Evolutionary conservation across 2,797 vertebrate genomes (phyloP).

Genomic region (Notolabrus celidotus): DNA sequence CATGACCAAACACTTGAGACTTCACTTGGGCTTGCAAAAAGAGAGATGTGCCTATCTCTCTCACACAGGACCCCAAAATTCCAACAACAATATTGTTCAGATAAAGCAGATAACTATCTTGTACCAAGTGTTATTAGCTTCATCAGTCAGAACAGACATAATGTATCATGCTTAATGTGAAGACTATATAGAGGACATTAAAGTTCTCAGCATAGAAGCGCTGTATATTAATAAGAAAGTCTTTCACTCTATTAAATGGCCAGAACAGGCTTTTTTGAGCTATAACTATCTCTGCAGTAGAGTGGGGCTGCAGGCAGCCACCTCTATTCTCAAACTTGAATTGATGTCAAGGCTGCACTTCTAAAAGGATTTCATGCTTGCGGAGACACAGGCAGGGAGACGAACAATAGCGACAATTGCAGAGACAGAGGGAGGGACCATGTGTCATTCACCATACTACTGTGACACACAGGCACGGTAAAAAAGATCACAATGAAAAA

Average conservation of each 20-base stretch:
- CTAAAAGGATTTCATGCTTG: slow-evolving; percentile 71
- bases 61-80: slow-evolving; percentile 3
- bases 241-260: slow-evolving; percentile 27
- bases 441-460: slow-evolving; percentile 47
- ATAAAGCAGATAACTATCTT: slow-evolving; percentile 14
- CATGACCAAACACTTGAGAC: too few relatives aligned
- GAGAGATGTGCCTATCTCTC: background rate
- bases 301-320: slow-evolving; percentile 36
- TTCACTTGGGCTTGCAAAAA: too few relatives aligned
- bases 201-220: slow-evolving; percentile 7
- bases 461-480: slow-evolving; percentile 14
- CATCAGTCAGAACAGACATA: too few relatives aligned
- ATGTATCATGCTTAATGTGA: slow-evolving; percentile 15
- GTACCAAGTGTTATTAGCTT: too few relatives aligned
- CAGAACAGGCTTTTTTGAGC: slow-evolving; percentile 28
- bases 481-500: slow-evolving; percentile 36
- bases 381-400: slow-evolving; percentile 39
- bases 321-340: slow-evolving; percentile 51
- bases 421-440: slow-evolving; percentile 35
- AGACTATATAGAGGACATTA: slow-evolving; percentile 13
- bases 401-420: slow-evolving; percentile 62
- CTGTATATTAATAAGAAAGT: slow-evolving; percentile 36
- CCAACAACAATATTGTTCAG: slow-evolving; percentile 4
- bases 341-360: slow-evolving; percentile 57
- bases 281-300: slow-evolving; percentile 30